A percentile compares a stretch with the other conserved stretches of the same genome.
These are phyloP conservation scores for Glandiceps talaboti DNA, from an alignment of 53 echinoderm and acorn worm species.

Conservation along the genomic window DNA sequence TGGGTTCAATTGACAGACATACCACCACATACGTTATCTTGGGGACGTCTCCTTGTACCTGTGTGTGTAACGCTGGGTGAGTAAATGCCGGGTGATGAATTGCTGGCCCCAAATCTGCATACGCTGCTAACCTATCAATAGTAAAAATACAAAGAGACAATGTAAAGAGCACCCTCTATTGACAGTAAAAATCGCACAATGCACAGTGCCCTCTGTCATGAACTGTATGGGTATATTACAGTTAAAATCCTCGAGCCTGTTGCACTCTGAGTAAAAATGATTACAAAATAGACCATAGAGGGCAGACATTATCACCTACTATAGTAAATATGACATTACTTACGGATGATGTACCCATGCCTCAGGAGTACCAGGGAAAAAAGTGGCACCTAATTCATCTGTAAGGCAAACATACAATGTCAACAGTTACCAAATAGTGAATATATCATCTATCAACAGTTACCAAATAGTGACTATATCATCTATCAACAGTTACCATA, in stretches of 20 bases:
- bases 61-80: conserved; percentile 83
- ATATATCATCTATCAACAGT: too few species aligned
- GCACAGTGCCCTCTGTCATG: not conserved
- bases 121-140: conserved; percentile 79
- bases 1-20: conserved; percentile 49
- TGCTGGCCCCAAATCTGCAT: conserved; percentile 65
- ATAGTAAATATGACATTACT: conserved; percentile 4
- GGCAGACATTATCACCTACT: not conserved
- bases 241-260: not conserved
- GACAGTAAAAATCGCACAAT: too few species aligned
- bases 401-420: too few species aligned
- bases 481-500: too few species aligned
- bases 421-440: too few species aligned
- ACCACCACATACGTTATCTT: conserved; percentile 90
- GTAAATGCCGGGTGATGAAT: conserved; percentile 81
- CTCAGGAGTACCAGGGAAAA: conserved; percentile 87
- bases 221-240: not conserved
- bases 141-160: too few species aligned
- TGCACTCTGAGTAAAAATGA: not conserved
- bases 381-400: conserved; percentile 93
- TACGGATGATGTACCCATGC: conserved; percentile 80
- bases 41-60: conserved; percentile 82
- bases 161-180: too few species aligned
- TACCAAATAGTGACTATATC: too few species aligned
- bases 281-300: not conserved